Percentiles rank a stretch among this genome's conserved stretches.
Conservation (phyloP, 2,113 vertebrate genomes). For the Labeo catla region DNA sequence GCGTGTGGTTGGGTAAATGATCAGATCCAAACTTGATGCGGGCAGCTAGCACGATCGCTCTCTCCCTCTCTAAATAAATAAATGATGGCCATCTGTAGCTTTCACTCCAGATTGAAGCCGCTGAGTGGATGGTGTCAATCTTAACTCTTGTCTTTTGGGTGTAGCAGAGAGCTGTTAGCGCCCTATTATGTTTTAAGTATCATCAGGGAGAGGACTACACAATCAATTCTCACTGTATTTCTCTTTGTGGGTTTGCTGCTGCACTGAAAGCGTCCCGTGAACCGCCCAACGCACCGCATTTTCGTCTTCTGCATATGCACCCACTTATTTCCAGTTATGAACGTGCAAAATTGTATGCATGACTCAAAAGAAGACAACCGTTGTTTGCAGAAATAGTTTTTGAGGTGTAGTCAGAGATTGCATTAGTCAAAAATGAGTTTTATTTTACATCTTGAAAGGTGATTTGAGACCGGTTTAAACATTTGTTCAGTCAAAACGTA, state of each 20-base stretch:
- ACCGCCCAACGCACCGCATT: not conserved
- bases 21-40: not conserved
- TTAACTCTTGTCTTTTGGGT: not conserved
- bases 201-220: constrained; percentile 19
- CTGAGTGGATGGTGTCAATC: constrained; percentile 20
- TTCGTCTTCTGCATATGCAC: not conserved
- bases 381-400: not conserved
- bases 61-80: constrained; percentile 5
- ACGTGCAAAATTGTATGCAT: not conserved
- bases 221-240: constrained; percentile 24
- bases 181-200: constrained; percentile 23
- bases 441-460: not conserved
- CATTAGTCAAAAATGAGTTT: not conserved
- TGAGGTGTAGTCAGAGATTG: not conserved
- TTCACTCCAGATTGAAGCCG: not conserved
- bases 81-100: constrained; percentile 32
- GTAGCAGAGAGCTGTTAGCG: constrained; percentile 24
- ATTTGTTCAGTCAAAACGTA: not conserved
- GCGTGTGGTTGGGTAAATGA: not conserved
- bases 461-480: not conserved
- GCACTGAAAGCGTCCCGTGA: not conserved
- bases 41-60: not conserved
- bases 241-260: not conserved
- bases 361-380: constrained; percentile 11
- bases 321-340: constrained; percentile 32